phyloP scores from a whole-genome alignment of 2,113 vertebrate species.

The Epinephelus fuscoguttatus region DNA sequence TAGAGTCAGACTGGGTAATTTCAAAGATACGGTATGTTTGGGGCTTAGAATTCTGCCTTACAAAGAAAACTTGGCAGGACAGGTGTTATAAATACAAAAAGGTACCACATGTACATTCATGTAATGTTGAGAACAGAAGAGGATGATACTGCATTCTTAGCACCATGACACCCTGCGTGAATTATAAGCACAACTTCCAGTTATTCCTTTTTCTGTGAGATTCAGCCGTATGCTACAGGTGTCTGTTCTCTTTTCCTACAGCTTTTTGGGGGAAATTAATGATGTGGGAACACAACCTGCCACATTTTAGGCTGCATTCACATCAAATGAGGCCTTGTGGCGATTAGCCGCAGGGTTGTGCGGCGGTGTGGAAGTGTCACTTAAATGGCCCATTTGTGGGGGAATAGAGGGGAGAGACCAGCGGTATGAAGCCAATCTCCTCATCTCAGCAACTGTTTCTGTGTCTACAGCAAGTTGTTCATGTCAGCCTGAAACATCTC shows the following conservation, averaged over 20 bases:
- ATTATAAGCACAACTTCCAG: neutral
- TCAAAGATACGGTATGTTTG: neutral
- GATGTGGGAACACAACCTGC: neutral
- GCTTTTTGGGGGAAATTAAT: neutral
- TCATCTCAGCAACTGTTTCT: too few relatives aligned
- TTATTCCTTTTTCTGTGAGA: neutral
- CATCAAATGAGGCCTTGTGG: too few relatives aligned
- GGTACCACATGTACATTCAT: neutral
- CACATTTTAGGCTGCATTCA: too few relatives aligned
- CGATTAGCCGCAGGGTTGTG: too few relatives aligned
- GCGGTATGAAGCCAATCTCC: too few relatives aligned
- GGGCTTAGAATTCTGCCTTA: neutral
- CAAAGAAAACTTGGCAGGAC: neutral
- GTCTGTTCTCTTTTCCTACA: neutral
- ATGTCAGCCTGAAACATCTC: too few relatives aligned
- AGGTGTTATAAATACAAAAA: neutral
- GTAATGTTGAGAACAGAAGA: neutral
- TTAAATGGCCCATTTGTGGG: too few relatives aligned
- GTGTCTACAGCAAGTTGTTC: too few relatives aligned
- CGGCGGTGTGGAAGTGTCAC: too few relatives aligned
- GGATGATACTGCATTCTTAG: too few relatives aligned
- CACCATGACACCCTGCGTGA: neutral
- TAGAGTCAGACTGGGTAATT: neutral
- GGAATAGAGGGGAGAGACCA: too few relatives aligned
- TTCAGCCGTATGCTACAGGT: too few relatives aligned